Evolutionary conservation across 1,140 invertebrate genomes (phyloP), one percentile per base, ranked within the genome.

Genomic region (Goniozus legneri): DNA sequence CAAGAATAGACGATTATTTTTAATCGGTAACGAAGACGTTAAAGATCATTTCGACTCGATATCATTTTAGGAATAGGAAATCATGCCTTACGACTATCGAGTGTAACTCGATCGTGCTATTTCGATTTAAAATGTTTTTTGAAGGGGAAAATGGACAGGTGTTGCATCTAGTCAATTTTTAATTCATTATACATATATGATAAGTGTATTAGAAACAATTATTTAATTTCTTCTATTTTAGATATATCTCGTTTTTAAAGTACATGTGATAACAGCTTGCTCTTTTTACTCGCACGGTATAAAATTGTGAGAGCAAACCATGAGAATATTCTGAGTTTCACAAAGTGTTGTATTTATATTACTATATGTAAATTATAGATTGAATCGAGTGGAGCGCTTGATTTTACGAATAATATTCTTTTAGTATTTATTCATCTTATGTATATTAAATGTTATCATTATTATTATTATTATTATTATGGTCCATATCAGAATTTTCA

Each of bases 201-300:
- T n/a, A n/a, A n/a, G n/a, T n/a, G n/a, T n/a, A n/a, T n/a, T n/a
- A n/a, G n/a, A n/a, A n/a, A n/a, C n/a, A n/a, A n/a, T n/a, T n/a
- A n/a, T n/a, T n/a, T n/a, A n/a, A n/a, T n/a, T n/a, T n/a, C 24
- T 27, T 27, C 10, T 10, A 27, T 4, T 4, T 27, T 6, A 33
- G 30, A 32, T 32, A 6, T 43, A 16, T 43, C 19, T 31, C 19
- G 10, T 18, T 18, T 27, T 18, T 30, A 20, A 30, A 12, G 33
- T n/a, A 32, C 21, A 54, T 42, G 43, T 49, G 33, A 45, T 47
- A 52, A 52, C 35, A 48, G 16, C 18, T 36, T 48, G n/a, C n/a
- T n/a, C n/a, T n/a, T 51, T 56, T 61, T 56, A 52, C 50, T 52
- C 54, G 44, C 22, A 44, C 50, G 36, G 47, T 42, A 58, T 53